Conservation (phyloP, 2,113 vertebrate genomes). For the Hydropotes inermis region DNA sequence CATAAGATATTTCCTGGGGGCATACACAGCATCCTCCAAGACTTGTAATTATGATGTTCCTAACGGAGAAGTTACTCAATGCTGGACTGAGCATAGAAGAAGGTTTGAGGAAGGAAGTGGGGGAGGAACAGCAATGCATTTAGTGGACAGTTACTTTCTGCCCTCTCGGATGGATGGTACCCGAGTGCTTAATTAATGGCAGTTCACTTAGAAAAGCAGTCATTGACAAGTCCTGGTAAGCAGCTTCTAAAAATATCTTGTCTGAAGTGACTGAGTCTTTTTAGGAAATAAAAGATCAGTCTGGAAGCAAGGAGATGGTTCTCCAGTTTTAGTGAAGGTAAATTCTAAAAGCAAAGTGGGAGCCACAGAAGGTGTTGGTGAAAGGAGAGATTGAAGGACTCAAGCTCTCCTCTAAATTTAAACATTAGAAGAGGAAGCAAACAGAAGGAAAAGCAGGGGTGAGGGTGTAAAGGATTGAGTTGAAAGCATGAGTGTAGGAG, state of each 20-base stretch:
- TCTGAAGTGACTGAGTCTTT: background rate
- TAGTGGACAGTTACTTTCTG: constrained; percentile 55
- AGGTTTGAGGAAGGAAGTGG: background rate
- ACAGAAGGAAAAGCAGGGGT: background rate
- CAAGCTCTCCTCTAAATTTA: background rate
- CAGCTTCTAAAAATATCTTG: background rate
- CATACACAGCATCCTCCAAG: background rate
- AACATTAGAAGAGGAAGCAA: background rate
- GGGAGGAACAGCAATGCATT: background rate
- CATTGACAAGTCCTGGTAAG: background rate
- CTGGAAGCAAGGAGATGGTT: background rate
- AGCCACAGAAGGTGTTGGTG: background rate
- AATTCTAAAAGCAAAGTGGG: background rate
- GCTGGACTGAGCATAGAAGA: background rate
- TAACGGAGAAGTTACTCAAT: background rate
- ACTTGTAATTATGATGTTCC: background rate
- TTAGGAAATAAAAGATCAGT: constrained; percentile 5
- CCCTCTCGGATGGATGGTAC: background rate
- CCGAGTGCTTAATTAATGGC: background rate
- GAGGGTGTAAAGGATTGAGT: background rate
- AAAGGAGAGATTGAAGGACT: background rate
- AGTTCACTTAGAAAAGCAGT: background rate
- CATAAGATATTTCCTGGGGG: background rate
- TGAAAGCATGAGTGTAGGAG: background rate
- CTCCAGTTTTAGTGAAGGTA: background rate